Evolutionary conservation across 2,888 invertebrate species (phyloP), one percentile per base, ranked within the genome.

Genomic region (Bembecia ichneumoniformis): DNA sequence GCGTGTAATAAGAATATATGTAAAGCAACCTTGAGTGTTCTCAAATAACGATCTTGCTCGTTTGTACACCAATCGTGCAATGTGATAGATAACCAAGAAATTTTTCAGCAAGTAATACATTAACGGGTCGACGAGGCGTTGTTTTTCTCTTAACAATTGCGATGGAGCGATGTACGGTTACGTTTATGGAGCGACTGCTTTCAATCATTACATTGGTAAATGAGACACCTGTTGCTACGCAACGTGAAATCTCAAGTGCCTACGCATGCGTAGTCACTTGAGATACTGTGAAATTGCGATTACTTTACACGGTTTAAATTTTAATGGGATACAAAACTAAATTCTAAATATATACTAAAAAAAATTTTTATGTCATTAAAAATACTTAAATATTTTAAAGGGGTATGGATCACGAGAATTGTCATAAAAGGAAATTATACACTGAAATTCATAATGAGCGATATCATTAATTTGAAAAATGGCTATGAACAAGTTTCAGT

Each of bases 141-240:
- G 13, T 36, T 36, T 13, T 36, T 2, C 13, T 13, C 36, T 11
- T 13, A 13, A 36, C 36, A 13, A 11, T 13, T n/a, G 36, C 36
- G 36, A 36, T 11, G 13, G 36, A 13, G 36, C 36, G 7, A 36
- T 36, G 36, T 36, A 36, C 20, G 20, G 7, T 13, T 13, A 36
- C 5, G 11, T 36, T 36, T 13, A 36, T 36, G 1, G 36, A 13
- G 36, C 11, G 36, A 36, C 11, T 36, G 13, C 13, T 2, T 36
- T 36, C 13, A 11, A 3, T 36, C 36, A 36, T 36, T 36, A 36
- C 36, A 5, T 11, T 36, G 36, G n/a, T 11, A 36, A 13, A 36
- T 4, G 46, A 16, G 48, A 49, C 58, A 60, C 60, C 55, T 60
- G 60, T 60, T 60, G 58, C 60, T 55, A 56, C 52, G 56, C 54